A percentile compares a stretch with the other conserved stretches of the same genome.
phyloP scores from a whole-genome alignment of 2,888 invertebrate genomes.

The Mechanitis messenoides region DNA sequence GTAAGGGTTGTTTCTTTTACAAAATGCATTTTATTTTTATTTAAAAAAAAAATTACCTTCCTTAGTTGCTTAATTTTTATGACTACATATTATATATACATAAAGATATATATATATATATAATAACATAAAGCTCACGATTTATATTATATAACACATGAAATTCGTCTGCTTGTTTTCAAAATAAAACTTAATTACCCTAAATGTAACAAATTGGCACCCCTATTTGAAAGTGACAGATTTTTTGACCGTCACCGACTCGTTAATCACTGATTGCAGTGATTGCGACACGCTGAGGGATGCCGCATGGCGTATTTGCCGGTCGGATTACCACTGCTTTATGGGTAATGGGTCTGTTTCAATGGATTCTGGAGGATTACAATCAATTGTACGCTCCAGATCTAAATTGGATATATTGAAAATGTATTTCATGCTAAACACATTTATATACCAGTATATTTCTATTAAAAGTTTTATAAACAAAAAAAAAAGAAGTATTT shows the following conservation, averaged over 20 bases:
- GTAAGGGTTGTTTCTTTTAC: slow-evolving; percentile 32
- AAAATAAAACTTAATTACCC: no score
- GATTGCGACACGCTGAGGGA: slow-evolving; percentile 38
- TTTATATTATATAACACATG: no score
- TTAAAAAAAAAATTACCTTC: slow-evolving; percentile 32
- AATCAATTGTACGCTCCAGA: slow-evolving; percentile 25
- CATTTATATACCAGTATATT: no score
- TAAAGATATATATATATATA: no score
- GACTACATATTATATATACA: background rate
- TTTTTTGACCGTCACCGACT: slow-evolving; percentile 35
- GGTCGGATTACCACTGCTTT: slow-evolving; percentile 45
- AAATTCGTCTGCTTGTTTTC: no score
- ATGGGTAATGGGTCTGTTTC: slow-evolving; percentile 41
- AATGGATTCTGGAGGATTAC: slow-evolving; percentile 32
- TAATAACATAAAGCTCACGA: no score
- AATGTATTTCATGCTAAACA: background rate
- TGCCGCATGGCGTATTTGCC: slow-evolving; percentile 48
- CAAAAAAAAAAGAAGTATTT: no score
- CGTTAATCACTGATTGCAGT: slow-evolving; percentile 46
- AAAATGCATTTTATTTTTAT: no score
- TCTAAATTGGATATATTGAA: slow-evolving; percentile 13
- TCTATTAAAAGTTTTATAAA: no score
- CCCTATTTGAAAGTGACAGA: slow-evolving; percentile 33
- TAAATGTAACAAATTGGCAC: slow-evolving; percentile 10
- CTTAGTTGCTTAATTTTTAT: background rate